These are phyloP conservation scores for Volucella inanis DNA, from an alignment of 2,888 invertebrate species.

Conservation along the genomic window DNA sequence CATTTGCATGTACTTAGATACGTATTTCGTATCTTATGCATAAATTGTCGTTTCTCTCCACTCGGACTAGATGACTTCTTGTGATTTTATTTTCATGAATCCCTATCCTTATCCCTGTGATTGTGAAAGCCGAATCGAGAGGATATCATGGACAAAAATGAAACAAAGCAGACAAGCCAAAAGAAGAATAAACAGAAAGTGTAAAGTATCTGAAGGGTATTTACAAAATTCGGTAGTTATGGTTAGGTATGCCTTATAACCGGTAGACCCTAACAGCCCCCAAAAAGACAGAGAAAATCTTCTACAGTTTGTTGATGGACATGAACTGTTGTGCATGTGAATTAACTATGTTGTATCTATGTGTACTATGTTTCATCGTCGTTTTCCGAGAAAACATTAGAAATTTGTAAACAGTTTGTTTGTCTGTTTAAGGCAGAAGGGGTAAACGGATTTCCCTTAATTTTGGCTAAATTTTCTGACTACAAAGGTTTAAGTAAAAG, in stretches of 20 bases:
- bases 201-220: constrained; percentile 62
- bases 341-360: background rate
- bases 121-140: constrained; percentile 48
- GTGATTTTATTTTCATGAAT: background rate
- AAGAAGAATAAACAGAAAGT: constrained; percentile 34
- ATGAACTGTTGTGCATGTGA: constrained; percentile 6
- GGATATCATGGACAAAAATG: constrained; percentile 39
- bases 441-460: constrained; percentile 4
- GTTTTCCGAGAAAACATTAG: constrained; percentile 29
- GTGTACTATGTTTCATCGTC: background rate
- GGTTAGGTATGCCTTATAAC: constrained; percentile 58
- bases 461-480: background rate
- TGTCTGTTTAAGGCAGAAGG: constrained; percentile 19
- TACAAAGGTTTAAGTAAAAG: background rate
- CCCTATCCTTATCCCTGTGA: constrained; percentile 22
- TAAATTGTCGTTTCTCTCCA: constrained; percentile 41
- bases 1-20: constrained; percentile 47
- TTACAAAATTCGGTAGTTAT: constrained; percentile 48
- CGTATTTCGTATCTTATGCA: constrained; percentile 44
- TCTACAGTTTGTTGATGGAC: constrained; percentile 64
- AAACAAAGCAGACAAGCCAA: constrained; percentile 14
- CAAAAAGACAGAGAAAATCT: constrained; percentile 13
- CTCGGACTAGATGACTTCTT: background rate
- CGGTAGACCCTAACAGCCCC: constrained; percentile 34
- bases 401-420: constrained; percentile 43